Evolutionary conservation across 2,113 vertebrate species (phyloP).

Genomic region (Chionis minor): DNA sequence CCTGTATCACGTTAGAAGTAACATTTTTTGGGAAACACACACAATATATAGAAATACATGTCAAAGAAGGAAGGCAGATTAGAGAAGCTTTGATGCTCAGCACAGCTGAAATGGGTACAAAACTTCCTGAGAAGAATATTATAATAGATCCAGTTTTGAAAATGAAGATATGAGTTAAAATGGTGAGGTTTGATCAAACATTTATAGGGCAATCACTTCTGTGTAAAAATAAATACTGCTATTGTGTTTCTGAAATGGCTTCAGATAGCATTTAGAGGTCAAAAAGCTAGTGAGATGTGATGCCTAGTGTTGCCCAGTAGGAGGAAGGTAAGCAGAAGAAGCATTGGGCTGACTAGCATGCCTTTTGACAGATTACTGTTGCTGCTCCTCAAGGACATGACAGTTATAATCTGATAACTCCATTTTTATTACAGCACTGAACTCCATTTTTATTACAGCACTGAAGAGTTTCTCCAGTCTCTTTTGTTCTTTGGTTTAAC

Average conservation of each 20-base stretch:
- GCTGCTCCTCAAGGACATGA: background rate
- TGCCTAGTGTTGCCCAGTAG: background rate
- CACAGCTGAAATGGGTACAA: background rate
- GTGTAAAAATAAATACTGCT: background rate
- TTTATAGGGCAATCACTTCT: background rate
- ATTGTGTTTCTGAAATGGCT: background rate
- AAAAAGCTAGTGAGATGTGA: background rate
- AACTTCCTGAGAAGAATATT: background rate
- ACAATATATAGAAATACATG: background rate
- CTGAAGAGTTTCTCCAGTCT: background rate
- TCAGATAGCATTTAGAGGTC: background rate
- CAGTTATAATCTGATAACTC: background rate
- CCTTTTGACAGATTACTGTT: background rate
- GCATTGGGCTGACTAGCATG: background rate
- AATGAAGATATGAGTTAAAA: background rate
- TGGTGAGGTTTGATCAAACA: background rate
- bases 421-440: background rate
- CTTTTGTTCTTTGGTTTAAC: background rate
- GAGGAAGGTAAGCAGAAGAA: background rate
- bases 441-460: background rate
- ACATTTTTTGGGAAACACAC: background rate
- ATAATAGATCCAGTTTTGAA: background rate
- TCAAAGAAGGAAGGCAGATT: background rate
- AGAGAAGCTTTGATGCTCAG: background rate
- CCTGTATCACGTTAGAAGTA: background rate